Percentiles rank a stretch among this genome's conserved stretches.
These are phyloP conservation scores for Tetramorium simillimum DNA, from an alignment of 1,140 invertebrate species.

Conservation along the genomic window DNA sequence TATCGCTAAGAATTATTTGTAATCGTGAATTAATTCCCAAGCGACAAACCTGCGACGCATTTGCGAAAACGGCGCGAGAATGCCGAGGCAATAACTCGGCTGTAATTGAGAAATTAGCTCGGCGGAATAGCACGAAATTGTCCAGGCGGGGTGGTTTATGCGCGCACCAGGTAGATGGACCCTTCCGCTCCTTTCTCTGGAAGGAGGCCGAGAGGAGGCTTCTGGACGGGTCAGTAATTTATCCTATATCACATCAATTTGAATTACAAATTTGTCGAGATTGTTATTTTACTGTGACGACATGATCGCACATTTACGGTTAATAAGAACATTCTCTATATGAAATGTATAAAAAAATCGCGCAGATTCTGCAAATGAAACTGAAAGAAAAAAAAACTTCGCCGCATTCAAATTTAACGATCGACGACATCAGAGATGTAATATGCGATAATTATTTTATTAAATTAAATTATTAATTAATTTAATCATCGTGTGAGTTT, in stretches of 20 bases:
- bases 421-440: neutral
- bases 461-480: no score
- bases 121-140: constrained; percentile 32
- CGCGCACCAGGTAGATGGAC: constrained; percentile 3
- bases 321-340: no score
- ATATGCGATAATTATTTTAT: no score
- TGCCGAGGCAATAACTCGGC: neutral
- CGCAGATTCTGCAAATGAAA: no score
- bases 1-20: neutral
- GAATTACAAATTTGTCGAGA: constrained; percentile 74
- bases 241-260: constrained; percentile 70
- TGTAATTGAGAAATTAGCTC: constrained; percentile 58
- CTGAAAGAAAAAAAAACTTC: no score
- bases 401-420: neutral
- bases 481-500: no score
- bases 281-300: constrained; percentile 44
- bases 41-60: neutral
- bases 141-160: constrained; percentile 8
- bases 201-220: neutral
- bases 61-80: neutral
- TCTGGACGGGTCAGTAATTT: constrained; percentile 67
- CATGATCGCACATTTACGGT: no score
- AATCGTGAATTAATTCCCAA: neutral
- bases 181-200: constrained; percentile 13
- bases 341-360: neutral